Evolutionary conservation across 64 coral and sea anemone genomes (phyloP), one percentile per base, ranked within the genome.

Genomic region (Exaiptasia diaphana): DNA sequence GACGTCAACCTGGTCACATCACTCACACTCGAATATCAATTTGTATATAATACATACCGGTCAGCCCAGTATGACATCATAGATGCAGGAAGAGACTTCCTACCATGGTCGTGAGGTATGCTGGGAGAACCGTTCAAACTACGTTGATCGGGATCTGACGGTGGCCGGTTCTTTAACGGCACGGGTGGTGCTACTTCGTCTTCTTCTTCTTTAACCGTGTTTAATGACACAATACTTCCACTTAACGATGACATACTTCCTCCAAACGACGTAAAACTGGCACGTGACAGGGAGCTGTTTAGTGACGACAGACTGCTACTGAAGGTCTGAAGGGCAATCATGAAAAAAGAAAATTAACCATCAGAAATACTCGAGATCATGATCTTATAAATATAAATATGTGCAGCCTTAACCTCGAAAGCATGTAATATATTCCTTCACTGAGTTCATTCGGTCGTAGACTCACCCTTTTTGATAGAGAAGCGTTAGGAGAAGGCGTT

Each of bases 181-280:
- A 88, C 67, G 1, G 85, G 85, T 29, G 91, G 72, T 10, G 79
- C 76, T 5, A 75, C 73, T 20, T 63, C 44, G 62, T 94, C 91
- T 5, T 88, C 79, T 18, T 41, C 44, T 68, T 94, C 91, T 57
- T 76, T 69, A 28, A 94, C 32, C 27, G 86, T 83, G 21, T 83
- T 74, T 8, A 94, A 71, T 2, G 91, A 94, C 23, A 74, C 67
- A 20, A 77, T 71, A 22, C 75, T 80, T 31, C 85, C 76, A 35
- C 64, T 80, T 27, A 88, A 37, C 10, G 85, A 88, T 20, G 85
- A 70, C 18, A 88, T 73, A 30, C 48, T 56, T 31, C 86, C 79
- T 9, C 61, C 61, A 32, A 65, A 1, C 38, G 61, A 65, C 61
- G 61, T 35, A 32, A 37, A 15, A 18, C 61, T 65, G 31, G n/a